Conservation (phyloP, 2,113 vertebrate genomes). For the Prionailurus viverrinus region DNA sequence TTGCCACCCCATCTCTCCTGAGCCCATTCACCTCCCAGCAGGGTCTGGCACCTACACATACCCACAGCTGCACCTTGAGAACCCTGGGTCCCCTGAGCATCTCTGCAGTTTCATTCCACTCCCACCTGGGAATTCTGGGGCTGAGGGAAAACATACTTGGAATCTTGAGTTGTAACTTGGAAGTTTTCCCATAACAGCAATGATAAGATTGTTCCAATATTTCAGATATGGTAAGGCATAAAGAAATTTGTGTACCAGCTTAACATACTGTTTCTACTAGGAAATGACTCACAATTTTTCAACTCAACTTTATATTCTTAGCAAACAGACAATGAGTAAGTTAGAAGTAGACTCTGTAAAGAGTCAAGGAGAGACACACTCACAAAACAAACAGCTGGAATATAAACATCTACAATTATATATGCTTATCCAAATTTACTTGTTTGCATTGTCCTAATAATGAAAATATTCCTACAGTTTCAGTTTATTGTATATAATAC, state of each 20-base stretch:
- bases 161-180: background rate
- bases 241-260: background rate
- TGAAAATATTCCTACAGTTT: background rate
- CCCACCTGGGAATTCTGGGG: background rate
- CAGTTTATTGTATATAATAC: background rate
- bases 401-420: background rate
- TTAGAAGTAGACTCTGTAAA: background rate
- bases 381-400: background rate
- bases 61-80: background rate
- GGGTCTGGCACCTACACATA: background rate
- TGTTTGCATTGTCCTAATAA: background rate
- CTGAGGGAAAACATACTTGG: background rate
- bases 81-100: background rate
- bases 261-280: background rate
- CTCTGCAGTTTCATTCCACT: background rate
- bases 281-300: slow-evolving; percentile 27
- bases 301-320: background rate
- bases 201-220: background rate
- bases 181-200: background rate
- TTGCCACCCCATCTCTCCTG: background rate
- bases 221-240: background rate
- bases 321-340: background rate
- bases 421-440: background rate
- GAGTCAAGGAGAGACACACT: background rate
- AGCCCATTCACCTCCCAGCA: background rate